Evolutionary conservation across 2,888 invertebrate genomes (phyloP).

Genomic region (Xylota segnis): DNA sequence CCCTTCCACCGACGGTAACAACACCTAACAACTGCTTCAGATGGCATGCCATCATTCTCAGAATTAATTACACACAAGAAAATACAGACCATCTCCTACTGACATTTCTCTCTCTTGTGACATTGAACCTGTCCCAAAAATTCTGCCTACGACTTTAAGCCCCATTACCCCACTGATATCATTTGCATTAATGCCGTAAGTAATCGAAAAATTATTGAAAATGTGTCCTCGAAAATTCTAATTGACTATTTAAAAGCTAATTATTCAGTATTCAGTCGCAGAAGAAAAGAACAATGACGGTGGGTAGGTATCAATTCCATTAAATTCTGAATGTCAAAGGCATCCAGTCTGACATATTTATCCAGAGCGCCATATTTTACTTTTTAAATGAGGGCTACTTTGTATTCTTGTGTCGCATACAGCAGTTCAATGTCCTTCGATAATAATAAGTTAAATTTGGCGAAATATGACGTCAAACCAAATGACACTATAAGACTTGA

Average conservation of each 20-base stretch:
- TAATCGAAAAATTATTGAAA: background rate
- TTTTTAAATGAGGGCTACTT: background rate
- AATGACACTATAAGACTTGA: background rate
- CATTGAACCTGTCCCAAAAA: background rate
- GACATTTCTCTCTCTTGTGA: background rate
- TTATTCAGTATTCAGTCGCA: background rate
- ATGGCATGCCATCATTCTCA: background rate
- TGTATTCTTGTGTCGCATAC: background rate
- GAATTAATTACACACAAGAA: background rate
- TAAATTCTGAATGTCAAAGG: background rate
- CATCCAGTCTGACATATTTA: background rate
- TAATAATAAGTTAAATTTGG: background rate
- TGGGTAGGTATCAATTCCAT: background rate
- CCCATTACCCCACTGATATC: background rate
- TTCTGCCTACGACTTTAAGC: background rate
- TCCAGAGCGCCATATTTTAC: background rate
- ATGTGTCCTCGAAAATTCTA: background rate
- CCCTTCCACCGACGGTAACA: no score
- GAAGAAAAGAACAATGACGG: background rate
- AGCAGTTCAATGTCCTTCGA: background rate
- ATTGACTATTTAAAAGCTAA: constrained; percentile 1
- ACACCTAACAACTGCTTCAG: no score
- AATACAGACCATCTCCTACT: background rate
- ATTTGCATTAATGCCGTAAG: background rate
- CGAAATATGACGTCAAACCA: background rate